Percentiles rank a stretch among this genome's conserved stretches.
Evolutionary conservation across 2,888 invertebrate genomes (phyloP).

Genomic region (Seira musarum): DNA sequence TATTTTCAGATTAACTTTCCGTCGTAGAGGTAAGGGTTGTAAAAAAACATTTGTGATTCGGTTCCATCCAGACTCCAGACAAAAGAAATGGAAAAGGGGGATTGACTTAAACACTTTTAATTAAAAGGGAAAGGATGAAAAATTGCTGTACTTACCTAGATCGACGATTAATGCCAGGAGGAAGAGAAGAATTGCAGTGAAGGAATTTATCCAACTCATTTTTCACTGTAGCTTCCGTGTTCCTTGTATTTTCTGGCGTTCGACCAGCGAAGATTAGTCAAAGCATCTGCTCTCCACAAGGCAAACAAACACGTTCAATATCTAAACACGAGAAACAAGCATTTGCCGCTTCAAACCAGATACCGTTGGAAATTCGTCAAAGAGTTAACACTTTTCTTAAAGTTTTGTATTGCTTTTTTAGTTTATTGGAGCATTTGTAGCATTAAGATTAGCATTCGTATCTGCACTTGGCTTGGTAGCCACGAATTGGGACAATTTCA

Average conservation of each 20-base stretch:
- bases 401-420: neutral
- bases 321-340: neutral
- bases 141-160: slow-evolving; percentile 67
- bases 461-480: too few species aligned
- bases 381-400: too few species aligned
- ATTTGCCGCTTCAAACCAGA: too few species aligned
- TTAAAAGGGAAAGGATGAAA: slow-evolving; percentile 67
- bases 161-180: slow-evolving; percentile 67
- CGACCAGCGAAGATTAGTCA: slow-evolving; percentile 38
- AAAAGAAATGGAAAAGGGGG: slow-evolving; percentile 20
- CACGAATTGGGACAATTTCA: too few species aligned
- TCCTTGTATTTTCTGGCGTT: slow-evolving; percentile 46
- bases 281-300: slow-evolving; percentile 51
- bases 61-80: too few species aligned
- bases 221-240: slow-evolving; percentile 57
- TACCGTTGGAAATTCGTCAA: too few species aligned
- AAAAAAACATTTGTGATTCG: slow-evolving; percentile 18
- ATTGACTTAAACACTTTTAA: slow-evolving; percentile 63
- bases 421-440: slow-evolving; percentile 2
- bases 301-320: slow-evolving; percentile 34
- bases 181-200: slow-evolving; percentile 62
- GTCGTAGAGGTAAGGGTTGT: neutral
- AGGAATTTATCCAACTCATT: slow-evolving; percentile 65
- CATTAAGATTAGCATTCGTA: neutral
- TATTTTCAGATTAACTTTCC: slow-evolving; percentile 5